Evolutionary conservation across 2,888 invertebrate species (phyloP), one percentile per base, ranked within the genome.

Genomic region (Xestia sexstrigata): DNA sequence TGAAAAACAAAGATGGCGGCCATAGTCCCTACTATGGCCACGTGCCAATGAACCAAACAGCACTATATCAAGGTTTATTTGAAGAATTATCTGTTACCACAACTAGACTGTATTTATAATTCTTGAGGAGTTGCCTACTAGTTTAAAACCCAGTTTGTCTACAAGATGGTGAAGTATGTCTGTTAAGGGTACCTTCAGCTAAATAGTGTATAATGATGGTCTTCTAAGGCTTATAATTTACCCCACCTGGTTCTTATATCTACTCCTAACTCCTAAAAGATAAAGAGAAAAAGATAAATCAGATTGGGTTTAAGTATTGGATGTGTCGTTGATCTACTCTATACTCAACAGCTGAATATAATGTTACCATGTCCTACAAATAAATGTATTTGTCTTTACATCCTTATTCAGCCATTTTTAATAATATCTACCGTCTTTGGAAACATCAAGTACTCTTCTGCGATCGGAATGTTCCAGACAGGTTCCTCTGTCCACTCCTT

Each of bases 401-500:
- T 17, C 30, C 60, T 70, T 52, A 30, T 26, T 20, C 39, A 49
- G 13, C 20, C 7, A 45, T 30, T 76, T 58, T 49, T 55, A 39
- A 17, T 49, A 52, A 20, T 45, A 11, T 8, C 20, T 82, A 35
- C 49, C 60, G 26, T 66, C 20, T 82, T 66, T 58, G 45, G 45
- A 47, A 39, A 73, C 58, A 49, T 65, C 55, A 55, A 75, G 63
- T 58, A 66, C 66, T 52, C 35, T 66, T 66, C 42, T 66, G 52
- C 0, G 35, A 82, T 66, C 42, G 45, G 82, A 76, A 76, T 82
- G 35, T 65, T 42, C 52, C 49, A 62, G 49, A 69, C 58, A 49
- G 65, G 82, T 72, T n/a, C 23, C n/a, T 62, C 65, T 70, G 39
- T 62, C 65, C 47, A 35, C 26, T 52, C 75, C 47, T 68, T 71